These are phyloP conservation scores for Drosophila repleta DNA, from an alignment of 1,140 invertebrate species.

Conservation along the genomic window DNA sequence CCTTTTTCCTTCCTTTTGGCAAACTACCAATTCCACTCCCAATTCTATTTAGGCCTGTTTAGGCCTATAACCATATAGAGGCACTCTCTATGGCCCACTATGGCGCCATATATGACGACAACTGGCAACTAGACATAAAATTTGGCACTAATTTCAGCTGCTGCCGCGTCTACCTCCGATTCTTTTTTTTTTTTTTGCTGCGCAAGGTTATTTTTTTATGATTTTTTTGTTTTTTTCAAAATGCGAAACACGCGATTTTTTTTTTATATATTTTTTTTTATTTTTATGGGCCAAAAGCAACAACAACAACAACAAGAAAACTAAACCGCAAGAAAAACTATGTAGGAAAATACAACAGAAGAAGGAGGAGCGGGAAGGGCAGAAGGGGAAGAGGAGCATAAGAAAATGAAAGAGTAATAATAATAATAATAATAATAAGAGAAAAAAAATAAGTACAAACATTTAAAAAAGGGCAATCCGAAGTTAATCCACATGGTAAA, in stretches of 20 bases:
- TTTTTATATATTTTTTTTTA: constrained; percentile 1
- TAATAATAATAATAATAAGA: constrained; percentile 13
- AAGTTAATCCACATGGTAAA: constrained; percentile 62
- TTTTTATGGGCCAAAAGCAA: constrained; percentile 7
- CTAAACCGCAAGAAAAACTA: neutral
- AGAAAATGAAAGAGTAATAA: constrained; percentile 15
- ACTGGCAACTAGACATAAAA: neutral
- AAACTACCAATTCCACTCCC: too few relatives aligned
- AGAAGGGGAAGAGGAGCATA: neutral
- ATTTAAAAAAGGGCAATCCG: constrained; percentile 53
- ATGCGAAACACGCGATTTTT: constrained; percentile 2
- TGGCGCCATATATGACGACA: neutral
- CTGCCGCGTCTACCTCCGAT: neutral
- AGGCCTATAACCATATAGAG: too few relatives aligned
- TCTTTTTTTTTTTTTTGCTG: neutral
- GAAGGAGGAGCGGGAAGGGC: too few relatives aligned
- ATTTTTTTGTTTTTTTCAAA: constrained; percentile 1
- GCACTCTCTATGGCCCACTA: neutral
- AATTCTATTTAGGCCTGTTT: too few relatives aligned
- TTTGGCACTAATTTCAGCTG: neutral
- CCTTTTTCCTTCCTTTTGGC: too few relatives aligned
- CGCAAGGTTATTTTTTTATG: constrained; percentile 5
- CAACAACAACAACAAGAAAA: neutral
- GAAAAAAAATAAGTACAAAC: constrained; percentile 50
- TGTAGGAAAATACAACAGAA: neutral